phyloP scores from a whole-genome alignment of 1,140 invertebrate genomes.

The Chrysoperla carnea region DNA sequence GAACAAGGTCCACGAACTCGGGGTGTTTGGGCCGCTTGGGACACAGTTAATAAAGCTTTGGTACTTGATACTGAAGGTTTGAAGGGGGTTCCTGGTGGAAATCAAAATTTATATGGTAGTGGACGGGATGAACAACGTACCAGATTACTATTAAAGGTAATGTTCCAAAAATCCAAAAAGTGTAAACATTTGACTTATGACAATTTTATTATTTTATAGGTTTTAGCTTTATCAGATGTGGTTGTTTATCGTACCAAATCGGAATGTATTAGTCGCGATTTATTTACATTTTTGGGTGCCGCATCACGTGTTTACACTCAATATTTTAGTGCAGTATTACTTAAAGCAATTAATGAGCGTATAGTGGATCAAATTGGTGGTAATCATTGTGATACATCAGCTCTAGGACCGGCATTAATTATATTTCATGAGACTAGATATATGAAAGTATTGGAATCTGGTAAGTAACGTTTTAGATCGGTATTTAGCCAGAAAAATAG shows the following conservation, averaged over 20 bases:
- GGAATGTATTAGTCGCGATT: slow-evolving; percentile 57
- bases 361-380: slow-evolving; percentile 18
- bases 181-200: too few species aligned
- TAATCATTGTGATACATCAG: slow-evolving; percentile 4
- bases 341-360: slow-evolving; percentile 10
- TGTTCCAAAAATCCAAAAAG: background rate
- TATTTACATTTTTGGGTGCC: slow-evolving; percentile 63
- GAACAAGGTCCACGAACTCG: slow-evolving; percentile 58
- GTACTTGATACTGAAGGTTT: slow-evolving; percentile 71
- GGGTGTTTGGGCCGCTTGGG: slow-evolving; percentile 65
- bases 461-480: slow-evolving; percentile 11
- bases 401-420: slow-evolving; percentile 49
- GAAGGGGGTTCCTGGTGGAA: slow-evolving; percentile 23
- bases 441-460: slow-evolving; percentile 36
- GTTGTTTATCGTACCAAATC: slow-evolving; percentile 64
- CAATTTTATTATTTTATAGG: too few species aligned
- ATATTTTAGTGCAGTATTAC: slow-evolving; percentile 44
- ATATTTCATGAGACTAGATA: slow-evolving; percentile 70
- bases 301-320: slow-evolving; percentile 58
- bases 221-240: slow-evolving; percentile 61
- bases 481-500: too few species aligned
- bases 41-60: slow-evolving; percentile 43
- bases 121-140: slow-evolving; percentile 50
- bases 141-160: slow-evolving; percentile 53
- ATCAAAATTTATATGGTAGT: background rate